Evolutionary conservation across 2,888 invertebrate species (phyloP), one percentile per base, ranked within the genome.

Genomic region (Apantesis nais): DNA sequence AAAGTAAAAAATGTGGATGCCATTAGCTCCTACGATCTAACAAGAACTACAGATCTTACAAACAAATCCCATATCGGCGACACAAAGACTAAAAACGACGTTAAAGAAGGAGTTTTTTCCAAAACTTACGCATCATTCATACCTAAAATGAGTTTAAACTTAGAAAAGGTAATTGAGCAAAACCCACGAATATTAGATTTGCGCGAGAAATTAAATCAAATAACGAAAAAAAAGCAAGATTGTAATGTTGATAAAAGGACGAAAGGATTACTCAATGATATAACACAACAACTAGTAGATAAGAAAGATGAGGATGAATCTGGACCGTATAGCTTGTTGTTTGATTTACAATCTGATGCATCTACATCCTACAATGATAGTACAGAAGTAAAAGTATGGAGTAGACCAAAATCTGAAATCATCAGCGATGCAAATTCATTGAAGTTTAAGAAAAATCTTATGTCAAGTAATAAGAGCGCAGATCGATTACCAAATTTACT

Each of bases 291-390:
- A 70, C 81, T 95, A 67, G 92, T 89, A 63, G 95, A 95, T 78
- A 93, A 93, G 75, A 93, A 93, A 84, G 91, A 92, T 69, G 89
- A 90, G 66, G 93, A 94, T 77, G 93, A 93, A 74, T 96, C 96
- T 31, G 96, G 96, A 70, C 96, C 96, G 7, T 96, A 96, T 80
- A 96, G 96, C 81, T 92, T 96, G 77, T 89, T 96, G 62, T 96
- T 96, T 85, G 96, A 95, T 83, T 86, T 95, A 66, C 92, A 95
- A 81, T 79, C 90, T 29, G 88, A 92, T 79, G 84, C 93, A 71
- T 92, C 93, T 52, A 88, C 93, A 62, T 92, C 93, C 67, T 84
- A 83, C 73, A 90, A 85, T 68, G 85, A 86, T 31, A 82, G 72
- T 60, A 65, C 82, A 55, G 86, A 87, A 74, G 74, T 79, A 29